Percentiles rank a stretch among this genome's conserved stretches.
Evolutionary conservation across 2,888 invertebrate species (phyloP).

Genomic region (Aricia artaxerxes): DNA sequence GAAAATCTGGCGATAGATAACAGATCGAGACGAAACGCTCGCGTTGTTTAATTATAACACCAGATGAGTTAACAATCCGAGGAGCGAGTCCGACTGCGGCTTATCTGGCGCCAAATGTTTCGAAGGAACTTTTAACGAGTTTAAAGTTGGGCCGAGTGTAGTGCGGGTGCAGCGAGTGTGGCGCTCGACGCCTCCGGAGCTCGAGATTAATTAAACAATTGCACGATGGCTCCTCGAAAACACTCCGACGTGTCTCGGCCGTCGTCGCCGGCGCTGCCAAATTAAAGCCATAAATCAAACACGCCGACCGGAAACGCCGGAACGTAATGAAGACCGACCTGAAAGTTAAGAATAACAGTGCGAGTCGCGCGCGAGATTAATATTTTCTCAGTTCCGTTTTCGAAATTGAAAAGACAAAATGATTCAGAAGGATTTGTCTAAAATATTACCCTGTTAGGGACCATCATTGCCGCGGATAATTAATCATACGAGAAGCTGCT

Average conservation of each 20-base stretch:
- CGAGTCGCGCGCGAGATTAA: conserved; percentile 54
- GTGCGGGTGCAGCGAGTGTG: conserved; percentile 62
- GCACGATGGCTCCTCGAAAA: conserved; percentile 79
- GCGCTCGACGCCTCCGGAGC: conserved; percentile 66
- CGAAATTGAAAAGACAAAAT: conserved; percentile 30
- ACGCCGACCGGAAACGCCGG: conserved; percentile 70
- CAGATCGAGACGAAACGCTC: conserved; percentile 54
- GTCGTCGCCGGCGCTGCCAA: conserved; percentile 79
- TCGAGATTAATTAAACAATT: conserved; percentile 81
- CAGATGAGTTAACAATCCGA: conserved; percentile 77
- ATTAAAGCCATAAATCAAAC: conserved; percentile 80
- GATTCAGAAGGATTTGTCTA: conserved; percentile 19
- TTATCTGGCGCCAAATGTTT: conserved; percentile 79
- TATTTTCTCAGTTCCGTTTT: conserved; percentile 53
- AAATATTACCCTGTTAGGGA: conserved; percentile 21
- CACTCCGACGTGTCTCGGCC: conserved; percentile 79
- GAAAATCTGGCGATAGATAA: conserved; percentile 42
- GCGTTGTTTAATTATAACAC: conserved; percentile 74
- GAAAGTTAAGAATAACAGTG: conserved; percentile 53
- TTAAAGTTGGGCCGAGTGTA: conserved; percentile 78
- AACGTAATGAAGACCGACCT: conserved; percentile 71
- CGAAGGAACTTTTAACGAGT: conserved; percentile 80
- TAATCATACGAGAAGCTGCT: conserved; percentile 20
- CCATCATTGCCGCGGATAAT: background rate
- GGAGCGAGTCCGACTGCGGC: conserved; percentile 75